Conservation (phyloP, 2,888 invertebrate genomes). For the Cephus pygmeus region DNA sequence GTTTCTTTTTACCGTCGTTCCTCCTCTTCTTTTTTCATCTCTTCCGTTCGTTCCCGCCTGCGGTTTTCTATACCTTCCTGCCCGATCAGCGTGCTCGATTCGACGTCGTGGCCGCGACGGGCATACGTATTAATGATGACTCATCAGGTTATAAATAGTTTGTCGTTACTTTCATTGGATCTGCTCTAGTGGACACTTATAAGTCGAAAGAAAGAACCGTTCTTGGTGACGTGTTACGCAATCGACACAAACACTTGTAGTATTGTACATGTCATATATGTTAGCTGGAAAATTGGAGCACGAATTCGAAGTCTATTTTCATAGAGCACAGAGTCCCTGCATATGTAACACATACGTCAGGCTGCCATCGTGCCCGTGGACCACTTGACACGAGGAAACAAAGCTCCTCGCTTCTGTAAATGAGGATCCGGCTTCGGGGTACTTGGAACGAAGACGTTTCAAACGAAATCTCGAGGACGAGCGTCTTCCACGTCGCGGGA, state of each 20-base stretch:
- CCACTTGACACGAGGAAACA: neutral
- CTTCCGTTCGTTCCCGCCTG: neutral
- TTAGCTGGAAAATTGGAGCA: neutral
- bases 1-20: neutral
- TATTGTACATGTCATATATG: neutral
- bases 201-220: neutral
- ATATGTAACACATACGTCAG: neutral
- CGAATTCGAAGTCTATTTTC: neutral
- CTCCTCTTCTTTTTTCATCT: neutral
- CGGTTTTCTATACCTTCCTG: neutral
- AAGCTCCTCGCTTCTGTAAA: neutral
- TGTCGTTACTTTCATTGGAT: neutral
- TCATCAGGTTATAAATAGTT: neutral
- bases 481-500: slow-evolving; percentile 23
- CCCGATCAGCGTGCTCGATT: neutral
- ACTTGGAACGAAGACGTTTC: slow-evolving; percentile 3
- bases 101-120: neutral
- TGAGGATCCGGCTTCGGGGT: neutral
- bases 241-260: neutral
- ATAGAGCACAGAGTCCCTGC: neutral
- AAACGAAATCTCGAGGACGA: slow-evolving; percentile 4
- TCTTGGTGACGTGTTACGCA: neutral
- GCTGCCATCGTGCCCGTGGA: neutral
- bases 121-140: neutral
- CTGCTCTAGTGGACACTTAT: neutral